Conservation (phyloP, 2,888 invertebrate species). For the Trissonchulus latispiculum region DNA sequence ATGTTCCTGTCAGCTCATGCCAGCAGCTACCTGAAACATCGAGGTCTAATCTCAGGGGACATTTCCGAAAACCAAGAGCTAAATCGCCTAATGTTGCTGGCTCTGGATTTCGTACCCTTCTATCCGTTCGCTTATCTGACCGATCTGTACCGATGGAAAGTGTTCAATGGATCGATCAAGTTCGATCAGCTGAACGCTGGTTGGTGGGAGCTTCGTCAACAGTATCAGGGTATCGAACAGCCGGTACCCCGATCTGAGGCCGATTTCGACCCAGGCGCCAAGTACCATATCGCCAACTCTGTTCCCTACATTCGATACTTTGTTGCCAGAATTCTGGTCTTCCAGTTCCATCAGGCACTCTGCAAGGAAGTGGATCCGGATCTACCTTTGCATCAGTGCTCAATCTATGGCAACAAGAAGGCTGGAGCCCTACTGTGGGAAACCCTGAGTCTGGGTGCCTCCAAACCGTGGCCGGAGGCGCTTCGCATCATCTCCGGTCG, state of each 20-base stretch:
- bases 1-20: slow-evolving; percentile 59
- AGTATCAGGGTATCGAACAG: slow-evolving; percentile 25
- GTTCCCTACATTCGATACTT: slow-evolving; percentile 54
- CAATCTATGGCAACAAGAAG: slow-evolving; percentile 56
- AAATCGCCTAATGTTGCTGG: slow-evolving; percentile 70
- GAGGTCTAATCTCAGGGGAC: too few species aligned
- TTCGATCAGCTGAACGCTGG: too few species aligned
- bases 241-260: slow-evolving; percentile 64
- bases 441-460: slow-evolving; percentile 24
- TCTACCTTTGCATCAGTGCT: slow-evolving; percentile 74
- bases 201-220: background rate
- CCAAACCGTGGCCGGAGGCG: slow-evolving; percentile 25
- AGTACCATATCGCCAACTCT: slow-evolving; percentile 82
- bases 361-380: slow-evolving; percentile 47
- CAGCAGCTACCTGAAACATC: slow-evolving; percentile 58
- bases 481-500: slow-evolving; percentile 23
- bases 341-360: slow-evolving; percentile 19
- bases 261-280: slow-evolving; percentile 83
- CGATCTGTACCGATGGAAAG: slow-evolving; percentile 75
- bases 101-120: slow-evolving; percentile 73
- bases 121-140: slow-evolving; percentile 70
- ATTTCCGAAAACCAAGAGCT: background rate
- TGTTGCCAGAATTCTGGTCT: slow-evolving; percentile 8
- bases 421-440: slow-evolving; percentile 4
- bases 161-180: slow-evolving; percentile 53